Conservation (phyloP, 2,113 vertebrate species). For the Tetrax tetrax region DNA sequence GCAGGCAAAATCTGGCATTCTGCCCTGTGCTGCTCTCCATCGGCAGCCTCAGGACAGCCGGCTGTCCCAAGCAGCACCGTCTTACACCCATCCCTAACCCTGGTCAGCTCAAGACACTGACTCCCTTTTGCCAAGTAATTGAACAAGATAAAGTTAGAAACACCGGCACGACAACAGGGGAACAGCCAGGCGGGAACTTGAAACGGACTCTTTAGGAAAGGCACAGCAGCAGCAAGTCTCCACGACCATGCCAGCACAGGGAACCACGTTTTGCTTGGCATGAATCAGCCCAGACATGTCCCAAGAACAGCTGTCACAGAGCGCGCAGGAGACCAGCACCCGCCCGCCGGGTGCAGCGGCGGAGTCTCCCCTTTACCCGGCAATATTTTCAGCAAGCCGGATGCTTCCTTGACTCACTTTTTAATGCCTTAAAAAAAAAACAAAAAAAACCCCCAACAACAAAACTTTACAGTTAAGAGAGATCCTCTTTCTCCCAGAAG, state of each 20-base stretch:
- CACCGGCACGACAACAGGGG: not conserved
- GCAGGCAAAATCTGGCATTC: not conserved
- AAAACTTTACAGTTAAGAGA: not conserved
- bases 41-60: not conserved
- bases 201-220: not conserved
- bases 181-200: not conserved
- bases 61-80: not conserved
- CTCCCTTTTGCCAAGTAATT: not conserved
- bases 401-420: not conserved
- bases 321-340: not conserved
- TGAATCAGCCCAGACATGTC: not conserved
- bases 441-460: no score
- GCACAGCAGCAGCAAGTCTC: not conserved
- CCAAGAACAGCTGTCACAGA: not conserved
- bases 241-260: not conserved
- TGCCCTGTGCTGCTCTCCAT: not conserved
- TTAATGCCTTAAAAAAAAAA: not conserved
- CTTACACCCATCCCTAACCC: not conserved
- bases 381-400: not conserved
- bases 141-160: not conserved
- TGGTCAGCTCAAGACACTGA: not conserved
- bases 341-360: not conserved
- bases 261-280: not conserved
- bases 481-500: conserved; percentile 34
- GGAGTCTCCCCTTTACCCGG: not conserved